phyloP scores from a whole-genome alignment of 2,888 invertebrate species.

The Podotricha telesiphe region DNA sequence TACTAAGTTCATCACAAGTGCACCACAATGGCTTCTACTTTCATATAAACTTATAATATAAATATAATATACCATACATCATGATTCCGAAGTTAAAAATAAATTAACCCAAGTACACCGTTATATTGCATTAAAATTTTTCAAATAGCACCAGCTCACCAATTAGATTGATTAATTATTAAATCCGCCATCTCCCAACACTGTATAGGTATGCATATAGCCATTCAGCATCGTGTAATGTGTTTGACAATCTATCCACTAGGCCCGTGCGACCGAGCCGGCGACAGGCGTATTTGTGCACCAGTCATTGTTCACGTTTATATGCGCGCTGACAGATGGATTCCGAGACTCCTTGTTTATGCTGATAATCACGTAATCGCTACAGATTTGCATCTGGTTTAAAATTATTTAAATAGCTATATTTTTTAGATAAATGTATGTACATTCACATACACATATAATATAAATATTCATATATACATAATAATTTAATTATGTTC shows the following conservation, averaged over 20 bases:
- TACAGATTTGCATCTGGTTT: conserved; percentile 45
- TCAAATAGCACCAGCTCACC: conserved; percentile 4
- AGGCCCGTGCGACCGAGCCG: conserved; percentile 48
- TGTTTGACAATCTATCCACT: conserved; percentile 64
- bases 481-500: no score
- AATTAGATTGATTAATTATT: conserved; percentile 9
- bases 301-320: conserved; percentile 62
- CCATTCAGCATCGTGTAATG: conserved; percentile 48
- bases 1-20: no score
- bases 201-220: background rate
- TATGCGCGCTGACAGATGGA: conserved; percentile 71
- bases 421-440: background rate
- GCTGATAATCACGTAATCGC: conserved; percentile 37
- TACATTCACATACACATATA: no score
- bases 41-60: no score
- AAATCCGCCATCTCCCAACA: conserved; percentile 2
- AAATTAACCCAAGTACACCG: background rate
- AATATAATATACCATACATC: background rate
- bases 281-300: conserved; percentile 56
- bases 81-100: background rate
- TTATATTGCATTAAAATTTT: conserved; percentile 10
- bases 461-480: no score
- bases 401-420: background rate
- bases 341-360: conserved; percentile 58
- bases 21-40: no score